Evolutionary conservation across 2,797 vertebrate genomes (phyloP).

Genomic region (Melopsittacus undulatus): DNA sequence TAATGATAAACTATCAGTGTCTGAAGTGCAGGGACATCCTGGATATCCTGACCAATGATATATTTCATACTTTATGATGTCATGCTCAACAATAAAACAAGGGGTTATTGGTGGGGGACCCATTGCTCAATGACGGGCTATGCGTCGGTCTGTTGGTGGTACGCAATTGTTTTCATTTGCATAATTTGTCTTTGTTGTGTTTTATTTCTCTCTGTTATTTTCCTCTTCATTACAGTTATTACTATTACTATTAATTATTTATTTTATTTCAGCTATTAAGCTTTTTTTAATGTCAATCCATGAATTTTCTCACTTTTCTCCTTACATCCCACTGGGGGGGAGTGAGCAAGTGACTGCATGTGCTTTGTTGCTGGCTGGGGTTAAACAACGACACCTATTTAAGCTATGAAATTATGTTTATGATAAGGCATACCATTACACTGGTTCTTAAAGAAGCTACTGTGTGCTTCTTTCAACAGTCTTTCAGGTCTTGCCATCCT

Average conservation of each 20-base stretch:
- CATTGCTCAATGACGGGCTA: not conserved
- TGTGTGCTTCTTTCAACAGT: not conserved
- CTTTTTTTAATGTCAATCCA: not conserved
- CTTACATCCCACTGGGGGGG: rapidly evolving
- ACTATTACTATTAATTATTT: not conserved
- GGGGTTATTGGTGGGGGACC: not conserved
- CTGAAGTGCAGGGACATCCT: not conserved
- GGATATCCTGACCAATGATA: not conserved
- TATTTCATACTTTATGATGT: not conserved
- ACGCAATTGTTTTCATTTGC: not conserved
- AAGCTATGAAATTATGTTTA: rapidly evolving
- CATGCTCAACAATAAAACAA: not conserved
- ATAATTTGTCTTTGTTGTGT: not conserved
- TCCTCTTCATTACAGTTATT: not conserved
- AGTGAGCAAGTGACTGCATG: rapidly evolving
- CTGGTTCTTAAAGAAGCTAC: not conserved
- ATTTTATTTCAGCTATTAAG: not conserved
- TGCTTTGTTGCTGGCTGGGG: not conserved
- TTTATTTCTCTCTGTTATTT: not conserved
- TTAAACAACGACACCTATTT: not conserved
- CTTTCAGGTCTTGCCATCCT: not conserved
- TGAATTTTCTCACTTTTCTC: not conserved
- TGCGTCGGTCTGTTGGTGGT: rapidly evolving
- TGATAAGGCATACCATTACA: not conserved
- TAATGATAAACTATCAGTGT: not conserved